Conservation (phyloP, 1,140 invertebrate genomes). For the Schlechtendalia chinensis region DNA sequence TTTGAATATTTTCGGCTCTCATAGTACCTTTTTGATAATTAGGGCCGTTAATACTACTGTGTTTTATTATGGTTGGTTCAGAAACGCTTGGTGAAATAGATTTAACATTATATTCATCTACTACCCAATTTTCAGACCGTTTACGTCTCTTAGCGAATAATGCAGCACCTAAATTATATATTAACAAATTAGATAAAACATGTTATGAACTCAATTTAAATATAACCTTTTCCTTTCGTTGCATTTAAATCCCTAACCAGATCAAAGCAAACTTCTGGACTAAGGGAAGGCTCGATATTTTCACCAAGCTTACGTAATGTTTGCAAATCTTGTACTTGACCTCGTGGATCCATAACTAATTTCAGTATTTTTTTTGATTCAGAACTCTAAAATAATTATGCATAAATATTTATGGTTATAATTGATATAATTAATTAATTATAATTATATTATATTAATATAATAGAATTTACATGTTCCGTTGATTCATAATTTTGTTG, state of each 20-base stretch:
- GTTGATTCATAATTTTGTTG: slow-evolving; percentile 17
- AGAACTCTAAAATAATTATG: neutral
- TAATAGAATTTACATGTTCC: slow-evolving; percentile 28
- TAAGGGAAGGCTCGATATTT: slow-evolving; percentile 65
- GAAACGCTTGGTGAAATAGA: slow-evolving; percentile 50
- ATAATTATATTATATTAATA: too few species aligned
- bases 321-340: slow-evolving; percentile 69
- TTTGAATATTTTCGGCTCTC: slow-evolving; percentile 59
- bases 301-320: slow-evolving; percentile 62
- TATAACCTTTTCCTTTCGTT: slow-evolving; percentile 71
- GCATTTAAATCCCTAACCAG: slow-evolving; percentile 75
- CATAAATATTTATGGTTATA: neutral
- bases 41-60: slow-evolving; percentile 51
- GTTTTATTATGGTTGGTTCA: slow-evolving; percentile 25
- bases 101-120: slow-evolving; percentile 68
- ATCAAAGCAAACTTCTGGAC: slow-evolving; percentile 66
- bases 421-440: too few species aligned
- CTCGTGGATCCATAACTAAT: slow-evolving; percentile 76
- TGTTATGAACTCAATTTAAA: neutral
- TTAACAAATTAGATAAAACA: neutral
- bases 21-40: slow-evolving; percentile 55
- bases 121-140: slow-evolving; percentile 82
- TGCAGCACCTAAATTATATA: slow-evolving; percentile 67
- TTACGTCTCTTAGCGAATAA: slow-evolving; percentile 83
- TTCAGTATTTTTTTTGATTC: slow-evolving; percentile 67